Evolutionary conservation across 2,888 invertebrate species (phyloP).

Genomic region (Lithophane ornitopus): DNA sequence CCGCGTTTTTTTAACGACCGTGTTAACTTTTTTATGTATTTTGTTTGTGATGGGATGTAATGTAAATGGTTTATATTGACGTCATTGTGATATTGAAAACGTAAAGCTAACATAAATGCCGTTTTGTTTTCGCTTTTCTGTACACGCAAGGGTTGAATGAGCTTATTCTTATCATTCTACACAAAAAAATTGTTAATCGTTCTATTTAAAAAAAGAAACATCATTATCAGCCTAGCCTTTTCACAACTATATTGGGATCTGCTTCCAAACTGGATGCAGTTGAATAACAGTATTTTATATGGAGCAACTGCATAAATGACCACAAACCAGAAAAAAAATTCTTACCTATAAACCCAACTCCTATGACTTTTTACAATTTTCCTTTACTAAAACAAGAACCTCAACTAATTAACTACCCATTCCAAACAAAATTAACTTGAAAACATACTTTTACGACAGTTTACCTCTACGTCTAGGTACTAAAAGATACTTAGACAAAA

Average conservation of each 20-base stretch:
- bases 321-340: no score
- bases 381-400: slow-evolving; percentile 8
- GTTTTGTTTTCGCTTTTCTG: neutral
- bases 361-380: neutral
- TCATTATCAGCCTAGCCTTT: no score
- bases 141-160: neutral
- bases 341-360: no score
- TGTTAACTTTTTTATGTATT: slow-evolving; percentile 42
- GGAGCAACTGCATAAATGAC: no score
- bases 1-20: slow-evolving; percentile 48
- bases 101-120: neutral
- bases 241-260: no score
- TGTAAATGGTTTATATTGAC: slow-evolving; percentile 10
- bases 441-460: slow-evolving; percentile 14
- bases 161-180: no score
- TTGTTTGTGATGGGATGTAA: neutral
- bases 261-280: no score
- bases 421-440: slow-evolving; percentile 4
- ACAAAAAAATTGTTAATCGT: no score
- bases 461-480: neutral
- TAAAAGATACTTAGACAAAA: slow-evolving; percentile 30
- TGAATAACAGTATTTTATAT: no score
- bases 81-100: neutral
- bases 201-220: no score
- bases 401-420: slow-evolving; percentile 13